Evolutionary conservation across 2,888 invertebrate species (phyloP).

Genomic region (Noctuana brunneofusca): DNA sequence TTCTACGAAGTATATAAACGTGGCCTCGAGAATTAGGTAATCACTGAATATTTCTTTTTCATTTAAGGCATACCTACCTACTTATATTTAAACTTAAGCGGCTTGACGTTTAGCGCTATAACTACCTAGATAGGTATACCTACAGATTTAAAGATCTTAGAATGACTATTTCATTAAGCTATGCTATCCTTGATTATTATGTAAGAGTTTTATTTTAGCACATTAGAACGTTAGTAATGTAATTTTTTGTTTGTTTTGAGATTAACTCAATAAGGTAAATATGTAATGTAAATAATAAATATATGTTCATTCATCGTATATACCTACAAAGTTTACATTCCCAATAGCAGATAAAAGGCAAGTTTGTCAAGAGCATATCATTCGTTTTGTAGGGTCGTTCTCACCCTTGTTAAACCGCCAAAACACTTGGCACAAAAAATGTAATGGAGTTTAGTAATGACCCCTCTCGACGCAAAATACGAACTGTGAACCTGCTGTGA

Average conservation of each 20-base stretch:
- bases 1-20: not conserved
- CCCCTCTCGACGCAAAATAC: conserved; percentile 71
- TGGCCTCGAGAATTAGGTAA: too few species aligned
- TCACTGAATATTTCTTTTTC: too few species aligned
- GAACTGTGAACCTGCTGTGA: conserved; percentile 69
- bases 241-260: not conserved
- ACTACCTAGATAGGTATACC: too few species aligned
- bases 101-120: too few species aligned
- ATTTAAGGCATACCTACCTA: too few species aligned
- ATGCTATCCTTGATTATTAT: not conserved
- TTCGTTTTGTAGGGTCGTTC: conserved; percentile 79
- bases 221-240: not conserved
- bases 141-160: too few species aligned
- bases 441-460: conserved; percentile 81
- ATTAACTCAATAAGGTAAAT: not conserved
- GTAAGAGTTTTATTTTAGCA: too few species aligned
- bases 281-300: too few species aligned
- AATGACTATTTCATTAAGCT: not conserved
- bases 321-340: conserved; percentile 54
- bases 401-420: conserved; percentile 81
- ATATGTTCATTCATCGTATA: not conserved
- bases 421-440: conserved; percentile 82
- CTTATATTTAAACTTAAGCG: too few species aligned
- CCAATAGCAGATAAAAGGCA: conserved; percentile 61
- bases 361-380: conserved; percentile 68